Evolutionary conservation across 2,888 invertebrate species (phyloP), one percentile per base, ranked within the genome.

Genomic region (Scaptodrosophila latifasciaeformis): DNA sequence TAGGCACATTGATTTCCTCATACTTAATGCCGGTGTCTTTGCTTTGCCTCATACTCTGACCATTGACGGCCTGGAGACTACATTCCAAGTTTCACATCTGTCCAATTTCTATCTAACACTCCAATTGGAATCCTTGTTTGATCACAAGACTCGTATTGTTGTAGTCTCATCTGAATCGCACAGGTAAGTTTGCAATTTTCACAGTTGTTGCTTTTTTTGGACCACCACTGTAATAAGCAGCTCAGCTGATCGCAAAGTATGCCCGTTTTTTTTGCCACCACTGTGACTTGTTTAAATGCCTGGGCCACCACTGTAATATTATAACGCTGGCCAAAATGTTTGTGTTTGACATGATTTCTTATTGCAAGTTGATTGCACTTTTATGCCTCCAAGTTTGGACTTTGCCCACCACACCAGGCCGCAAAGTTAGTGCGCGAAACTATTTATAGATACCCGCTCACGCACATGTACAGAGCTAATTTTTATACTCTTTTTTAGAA

Each of bases 111-210:
- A 96, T 82, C 86, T 97, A 17, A 92, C 94, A 0, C 84, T 93
- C 42, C 87, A 96, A 42, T 84, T 96, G 40, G 91, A 93, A 68
- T 89, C 92, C 1, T 57, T 93, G 24, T 87, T 96, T 44, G 88
- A 89, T 65, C 89, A 88, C 62, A 91, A 91, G 1, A 89, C 91
- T 0, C 89, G 97, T 75, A 91, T 98, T 29, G 90, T 97, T 2
- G 90, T 96, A 72, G 89, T 98, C 0, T 93, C 96, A 1, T 97
- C 97, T 5, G 94, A 96, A 86, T 94, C 95, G 1, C 96, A 97
- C 83, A 84, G 86, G 85, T 86, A 75, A 64, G 56, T 46, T 9
- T 21, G 10, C 39, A 17, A 17, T 18, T 18, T n/a, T n/a, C n/a
- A n/a, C n/a, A n/a, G n/a, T n/a, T n/a, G 7, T 15, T 18, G 15